phyloP scores from a whole-genome alignment of 2,888 invertebrate species.

The Drosophila limbata region DNA sequence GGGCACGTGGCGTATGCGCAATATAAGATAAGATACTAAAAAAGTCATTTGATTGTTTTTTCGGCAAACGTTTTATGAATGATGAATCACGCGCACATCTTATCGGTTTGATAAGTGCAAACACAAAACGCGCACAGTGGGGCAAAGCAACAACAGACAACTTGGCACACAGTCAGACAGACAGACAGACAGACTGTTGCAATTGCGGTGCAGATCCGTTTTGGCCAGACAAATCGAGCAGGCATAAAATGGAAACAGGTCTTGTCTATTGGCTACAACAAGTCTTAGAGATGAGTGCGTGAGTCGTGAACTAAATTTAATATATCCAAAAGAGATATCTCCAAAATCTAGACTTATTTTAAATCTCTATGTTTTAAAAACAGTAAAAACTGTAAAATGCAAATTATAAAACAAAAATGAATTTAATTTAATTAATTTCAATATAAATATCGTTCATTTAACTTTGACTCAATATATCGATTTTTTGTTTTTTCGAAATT shows the following conservation, averaged over 20 bases:
- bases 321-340: background rate
- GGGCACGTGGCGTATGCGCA: conserved; percentile 36
- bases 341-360: no score
- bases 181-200: conserved; percentile 2
- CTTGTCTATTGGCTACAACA: background rate
- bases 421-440: no score
- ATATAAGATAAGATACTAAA: conserved; percentile 37
- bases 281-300: conserved; percentile 8
- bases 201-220: conserved; percentile 27
- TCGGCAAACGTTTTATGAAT: conserved; percentile 17
- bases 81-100: conserved; percentile 38
- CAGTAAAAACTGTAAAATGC: no score
- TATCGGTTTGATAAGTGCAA: conserved; percentile 21
- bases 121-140: conserved; percentile 19
- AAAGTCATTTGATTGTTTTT: conserved; percentile 18
- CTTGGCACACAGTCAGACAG: background rate
- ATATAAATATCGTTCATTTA: no score
- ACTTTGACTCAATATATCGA: no score
- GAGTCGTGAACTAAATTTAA: background rate
- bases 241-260: conserved; percentile 29
- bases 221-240: conserved; percentile 21
- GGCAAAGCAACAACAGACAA: conserved; percentile 1
- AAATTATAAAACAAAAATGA: no score
- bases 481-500: no score
- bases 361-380: no score